These are phyloP conservation scores for Melieria crassipennis DNA, from an alignment of 2,888 invertebrate genomes.

Conservation along the genomic window DNA sequence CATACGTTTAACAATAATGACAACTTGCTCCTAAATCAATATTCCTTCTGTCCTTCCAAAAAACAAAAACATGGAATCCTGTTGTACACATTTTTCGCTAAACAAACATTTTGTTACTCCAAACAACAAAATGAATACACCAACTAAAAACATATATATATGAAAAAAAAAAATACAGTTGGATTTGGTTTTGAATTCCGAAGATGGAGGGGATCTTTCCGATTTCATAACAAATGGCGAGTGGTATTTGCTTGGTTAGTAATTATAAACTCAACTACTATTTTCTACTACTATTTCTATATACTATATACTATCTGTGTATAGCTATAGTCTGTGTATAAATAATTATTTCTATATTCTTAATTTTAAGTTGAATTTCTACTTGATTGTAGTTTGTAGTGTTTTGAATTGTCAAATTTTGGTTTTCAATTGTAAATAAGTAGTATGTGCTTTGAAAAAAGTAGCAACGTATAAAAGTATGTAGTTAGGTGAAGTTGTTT, in stretches of 20 bases:
- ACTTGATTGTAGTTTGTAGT: too few relatives aligned
- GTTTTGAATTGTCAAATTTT: too few relatives aligned
- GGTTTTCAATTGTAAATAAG: too few relatives aligned
- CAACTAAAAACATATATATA: conserved; percentile 37
- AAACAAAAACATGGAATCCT: conserved; percentile 34
- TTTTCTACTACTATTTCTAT: conserved; percentile 45
- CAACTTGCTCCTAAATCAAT: conserved; percentile 30
- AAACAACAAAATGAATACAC: conserved; percentile 37
- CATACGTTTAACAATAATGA: conserved; percentile 38
- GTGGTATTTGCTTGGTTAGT: conserved; percentile 98
- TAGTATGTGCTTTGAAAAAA: too few relatives aligned
- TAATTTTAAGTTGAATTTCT: too few relatives aligned
- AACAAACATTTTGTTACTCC: conserved; percentile 41
- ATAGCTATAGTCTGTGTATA: too few relatives aligned
- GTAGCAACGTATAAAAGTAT: too few relatives aligned
- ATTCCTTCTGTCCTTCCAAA: conserved; percentile 39
- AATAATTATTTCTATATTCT: too few relatives aligned
- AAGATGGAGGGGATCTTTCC: conserved; percentile 92
- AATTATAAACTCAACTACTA: conserved; percentile 44
- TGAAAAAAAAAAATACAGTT: conserved; percentile 71
- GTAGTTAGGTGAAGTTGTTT: too few relatives aligned
- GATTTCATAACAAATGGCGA: conserved; percentile 99
- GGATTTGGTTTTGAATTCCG: conserved; percentile 95
- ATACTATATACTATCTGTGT: conserved; percentile 26
- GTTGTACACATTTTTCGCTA: conserved; percentile 44